Conservation (phyloP, 2,888 invertebrate genomes). For the Atethmia centrago region DNA sequence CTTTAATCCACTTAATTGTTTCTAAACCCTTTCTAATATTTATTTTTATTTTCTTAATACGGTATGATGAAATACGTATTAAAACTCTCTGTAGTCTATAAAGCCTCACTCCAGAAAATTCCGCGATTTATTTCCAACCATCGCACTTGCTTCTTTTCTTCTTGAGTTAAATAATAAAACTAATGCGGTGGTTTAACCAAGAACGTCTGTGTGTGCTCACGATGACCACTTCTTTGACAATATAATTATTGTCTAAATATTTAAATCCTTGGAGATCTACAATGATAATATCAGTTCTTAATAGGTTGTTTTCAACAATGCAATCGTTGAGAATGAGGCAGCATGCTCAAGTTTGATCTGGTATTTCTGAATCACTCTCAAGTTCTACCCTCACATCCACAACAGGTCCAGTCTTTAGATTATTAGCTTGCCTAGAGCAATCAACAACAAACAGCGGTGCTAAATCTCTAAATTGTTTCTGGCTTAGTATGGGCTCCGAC, state of each 20-base stretch:
- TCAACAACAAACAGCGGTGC: too few relatives aligned
- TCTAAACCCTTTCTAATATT: too few relatives aligned
- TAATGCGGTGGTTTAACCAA: constrained; percentile 5
- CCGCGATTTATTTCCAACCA: background rate
- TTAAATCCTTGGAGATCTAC: constrained; percentile 23
- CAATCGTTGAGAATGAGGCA: constrained; percentile 28
- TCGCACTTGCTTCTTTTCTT: too few relatives aligned
- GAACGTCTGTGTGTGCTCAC: constrained; percentile 4
- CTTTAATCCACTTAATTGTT: too few relatives aligned
- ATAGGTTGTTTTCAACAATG: constrained; percentile 1
- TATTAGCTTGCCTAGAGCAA: too few relatives aligned
- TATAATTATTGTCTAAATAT: background rate
- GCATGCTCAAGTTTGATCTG: constrained; percentile 21
- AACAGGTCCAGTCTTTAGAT: too few relatives aligned
- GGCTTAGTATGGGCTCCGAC: too few relatives aligned
- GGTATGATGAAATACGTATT: background rate
- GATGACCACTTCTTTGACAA: background rate
- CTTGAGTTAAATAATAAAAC: too few relatives aligned
- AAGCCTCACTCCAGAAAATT: constrained; percentile 8
- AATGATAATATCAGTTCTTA: background rate
- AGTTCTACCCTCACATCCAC: background rate
- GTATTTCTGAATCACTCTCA: background rate
- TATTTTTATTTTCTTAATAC: background rate
- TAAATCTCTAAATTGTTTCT: too few relatives aligned
- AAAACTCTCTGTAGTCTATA: constrained; percentile 1